A percentile compares a stretch with the other conserved stretches of the same genome.
Evolutionary conservation across 2,797 vertebrate species (phyloP).

Genomic region (Cetoscarus ocellatus): DNA sequence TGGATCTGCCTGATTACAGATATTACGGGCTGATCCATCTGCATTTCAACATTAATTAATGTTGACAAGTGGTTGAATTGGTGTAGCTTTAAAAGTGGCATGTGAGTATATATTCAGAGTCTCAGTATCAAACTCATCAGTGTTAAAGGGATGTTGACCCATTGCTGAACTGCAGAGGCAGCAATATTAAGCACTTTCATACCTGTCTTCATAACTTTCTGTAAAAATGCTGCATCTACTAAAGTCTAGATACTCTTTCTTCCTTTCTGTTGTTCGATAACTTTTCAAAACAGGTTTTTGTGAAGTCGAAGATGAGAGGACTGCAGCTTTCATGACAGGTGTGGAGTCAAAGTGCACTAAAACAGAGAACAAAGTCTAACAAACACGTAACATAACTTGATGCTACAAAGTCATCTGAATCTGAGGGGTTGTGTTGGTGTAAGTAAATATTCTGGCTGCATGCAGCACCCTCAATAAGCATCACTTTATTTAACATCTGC

Average conservation of each 20-base stretch:
- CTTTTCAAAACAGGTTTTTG: not conserved
- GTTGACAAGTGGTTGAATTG: too few species aligned
- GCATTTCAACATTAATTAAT: too few species aligned
- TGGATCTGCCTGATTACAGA: too few species aligned
- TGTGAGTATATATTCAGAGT: not conserved
- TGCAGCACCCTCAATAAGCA: not conserved
- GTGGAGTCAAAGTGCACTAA: not conserved
- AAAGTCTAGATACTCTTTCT: not conserved
- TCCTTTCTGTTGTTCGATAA: not conserved
- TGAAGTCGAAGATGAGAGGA: not conserved
- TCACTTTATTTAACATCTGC: not conserved
- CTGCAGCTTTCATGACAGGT: not conserved
- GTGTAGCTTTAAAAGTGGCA: too few species aligned
- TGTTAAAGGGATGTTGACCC: slow-evolving; percentile 19
- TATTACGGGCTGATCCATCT: too few species aligned
- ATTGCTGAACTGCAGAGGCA: not conserved
- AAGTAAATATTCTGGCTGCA: not conserved
- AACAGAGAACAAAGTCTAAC: not conserved
- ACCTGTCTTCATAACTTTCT: not conserved
- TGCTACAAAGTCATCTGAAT: too few species aligned
- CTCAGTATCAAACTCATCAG: slow-evolving; percentile 26
- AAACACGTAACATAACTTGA: too few species aligned
- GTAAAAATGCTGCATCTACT: not conserved
- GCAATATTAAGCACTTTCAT: not conserved
- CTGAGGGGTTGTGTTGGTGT: too few species aligned